Evolutionary conservation across 2,888 invertebrate genomes (phyloP).

Genomic region (Noctua fimbriata): DNA sequence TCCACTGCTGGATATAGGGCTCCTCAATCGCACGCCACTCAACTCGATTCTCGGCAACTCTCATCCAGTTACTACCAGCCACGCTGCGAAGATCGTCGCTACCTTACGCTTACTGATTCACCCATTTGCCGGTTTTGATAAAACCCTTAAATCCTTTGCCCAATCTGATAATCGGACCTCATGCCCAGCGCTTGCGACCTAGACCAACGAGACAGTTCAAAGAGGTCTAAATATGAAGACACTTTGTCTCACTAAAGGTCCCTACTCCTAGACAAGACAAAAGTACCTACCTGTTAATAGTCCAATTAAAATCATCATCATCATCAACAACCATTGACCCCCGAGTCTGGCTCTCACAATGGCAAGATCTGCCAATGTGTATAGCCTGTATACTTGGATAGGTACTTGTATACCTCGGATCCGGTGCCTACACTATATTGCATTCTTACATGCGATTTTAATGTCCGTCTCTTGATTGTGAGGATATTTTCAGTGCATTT

Average conservation of each 20-base stretch:
- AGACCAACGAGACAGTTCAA: not conserved
- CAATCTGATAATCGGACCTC: not conserved
- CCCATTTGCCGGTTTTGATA: too few relatives aligned
- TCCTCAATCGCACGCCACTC: too few relatives aligned
- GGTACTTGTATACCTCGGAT: not conserved
- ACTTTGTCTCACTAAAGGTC: not conserved
- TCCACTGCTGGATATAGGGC: too few relatives aligned
- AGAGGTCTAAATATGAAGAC: too few relatives aligned
- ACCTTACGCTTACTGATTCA: too few relatives aligned
- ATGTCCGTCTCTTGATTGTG: not conserved
- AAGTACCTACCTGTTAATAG: too few relatives aligned
- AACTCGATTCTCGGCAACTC: too few relatives aligned
- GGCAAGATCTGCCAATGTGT: conserved; percentile 1
- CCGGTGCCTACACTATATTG: conserved; percentile 1
- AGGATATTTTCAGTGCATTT: not conserved
- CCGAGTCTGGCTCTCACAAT: conserved; percentile 10
- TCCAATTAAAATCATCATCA: not conserved
- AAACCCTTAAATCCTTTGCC: not conserved
- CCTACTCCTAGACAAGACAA: not conserved
- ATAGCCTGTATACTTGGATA: not conserved
- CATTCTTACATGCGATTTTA: conserved; percentile 17
- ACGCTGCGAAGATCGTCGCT: too few relatives aligned
- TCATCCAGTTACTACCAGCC: too few relatives aligned
- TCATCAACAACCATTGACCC: conserved; percentile 2
- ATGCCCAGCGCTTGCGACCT: not conserved